Conservation (phyloP, 2,113 vertebrate species). For the Sminthopsis crassicaudata region DNA sequence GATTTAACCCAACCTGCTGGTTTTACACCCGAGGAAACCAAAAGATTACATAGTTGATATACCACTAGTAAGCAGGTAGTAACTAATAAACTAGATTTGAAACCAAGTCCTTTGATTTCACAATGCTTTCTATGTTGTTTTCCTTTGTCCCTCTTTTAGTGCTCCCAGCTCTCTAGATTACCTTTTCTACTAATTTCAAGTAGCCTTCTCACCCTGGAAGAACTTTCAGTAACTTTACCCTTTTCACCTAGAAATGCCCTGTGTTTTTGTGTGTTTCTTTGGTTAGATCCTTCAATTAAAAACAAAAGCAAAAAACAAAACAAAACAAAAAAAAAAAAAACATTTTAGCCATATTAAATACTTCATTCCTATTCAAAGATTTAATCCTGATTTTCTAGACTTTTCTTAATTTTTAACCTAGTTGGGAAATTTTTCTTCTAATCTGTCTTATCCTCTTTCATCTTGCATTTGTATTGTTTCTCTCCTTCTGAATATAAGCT, state of each 20-base stretch:
- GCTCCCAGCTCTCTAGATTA: background rate
- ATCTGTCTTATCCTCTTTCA: background rate
- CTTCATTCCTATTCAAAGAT: background rate
- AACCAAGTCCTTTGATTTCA: background rate
- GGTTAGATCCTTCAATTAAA: background rate
- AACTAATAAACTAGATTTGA: background rate
- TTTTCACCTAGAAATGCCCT: background rate
- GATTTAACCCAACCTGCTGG: background rate
- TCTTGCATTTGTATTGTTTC: background rate
- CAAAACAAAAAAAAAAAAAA: no score
- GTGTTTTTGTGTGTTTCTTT: background rate
- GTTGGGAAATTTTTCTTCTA: background rate
- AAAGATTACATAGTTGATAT: background rate
- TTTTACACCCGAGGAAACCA: background rate
- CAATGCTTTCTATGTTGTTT: background rate
- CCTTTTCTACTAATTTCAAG: background rate
- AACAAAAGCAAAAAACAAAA: no score
- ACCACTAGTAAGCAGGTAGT: background rate
- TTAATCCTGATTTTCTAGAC: background rate
- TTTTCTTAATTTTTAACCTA: background rate
- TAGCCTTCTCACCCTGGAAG: background rate
- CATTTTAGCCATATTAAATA: background rate
- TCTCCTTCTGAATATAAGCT: background rate
- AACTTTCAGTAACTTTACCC: background rate
- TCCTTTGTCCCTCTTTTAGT: background rate